These are phyloP conservation scores for Dryomyza anilis DNA, from an alignment of 2,888 invertebrate genomes.

Conservation along the genomic window DNA sequence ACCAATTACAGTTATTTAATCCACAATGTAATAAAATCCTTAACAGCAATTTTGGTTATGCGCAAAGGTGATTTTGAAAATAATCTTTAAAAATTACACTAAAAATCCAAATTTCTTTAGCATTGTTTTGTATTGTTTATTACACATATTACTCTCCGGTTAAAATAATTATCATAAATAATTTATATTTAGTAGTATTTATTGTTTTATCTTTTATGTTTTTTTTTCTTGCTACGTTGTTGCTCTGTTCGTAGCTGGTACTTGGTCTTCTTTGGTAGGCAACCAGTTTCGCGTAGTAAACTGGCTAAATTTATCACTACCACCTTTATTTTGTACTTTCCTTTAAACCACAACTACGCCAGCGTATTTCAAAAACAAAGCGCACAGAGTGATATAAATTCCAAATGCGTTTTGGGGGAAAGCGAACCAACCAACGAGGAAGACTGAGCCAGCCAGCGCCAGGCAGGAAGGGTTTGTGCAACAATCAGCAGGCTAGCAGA, in stretches of 20 bases:
- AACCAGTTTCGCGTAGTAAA: constrained; percentile 18
- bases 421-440: background rate
- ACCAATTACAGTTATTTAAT: too few relatives aligned
- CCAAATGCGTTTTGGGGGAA: background rate
- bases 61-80: too few relatives aligned
- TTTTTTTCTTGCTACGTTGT: background rate
- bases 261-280: constrained; percentile 3
- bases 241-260: background rate
- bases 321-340: background rate
- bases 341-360: constrained; percentile 1
- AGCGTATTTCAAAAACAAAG: too few relatives aligned
- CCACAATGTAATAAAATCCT: too few relatives aligned
- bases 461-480: background rate
- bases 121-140: too few relatives aligned
- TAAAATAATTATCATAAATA: too few relatives aligned
- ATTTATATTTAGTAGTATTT: too few relatives aligned
- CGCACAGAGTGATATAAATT: constrained; percentile 15
- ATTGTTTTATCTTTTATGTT: background rate
- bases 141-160: too few relatives aligned
- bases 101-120: too few relatives aligned
- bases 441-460: background rate
- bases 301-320: background rate
- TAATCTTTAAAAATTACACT: too few relatives aligned
- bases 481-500: too few relatives aligned
- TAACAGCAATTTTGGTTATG: too few relatives aligned